Conservation (phyloP, 2,113 vertebrate genomes). For the Peromyscus californicus region DNA sequence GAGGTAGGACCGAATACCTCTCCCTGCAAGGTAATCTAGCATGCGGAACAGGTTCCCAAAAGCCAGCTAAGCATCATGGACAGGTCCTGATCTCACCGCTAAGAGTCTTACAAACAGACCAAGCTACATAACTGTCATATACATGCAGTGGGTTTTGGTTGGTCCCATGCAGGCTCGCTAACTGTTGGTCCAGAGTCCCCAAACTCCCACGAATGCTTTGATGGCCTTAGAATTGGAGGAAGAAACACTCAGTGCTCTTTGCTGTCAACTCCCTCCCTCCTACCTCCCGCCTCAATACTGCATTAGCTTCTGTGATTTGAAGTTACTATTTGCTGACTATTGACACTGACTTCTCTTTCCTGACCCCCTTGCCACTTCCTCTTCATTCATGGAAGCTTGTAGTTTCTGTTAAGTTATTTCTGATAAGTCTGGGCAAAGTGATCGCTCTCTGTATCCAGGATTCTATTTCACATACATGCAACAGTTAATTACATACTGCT, state of each 20-base stretch:
- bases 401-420: neutral
- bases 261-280: neutral
- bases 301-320: neutral
- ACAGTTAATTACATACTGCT: slow-evolving; percentile 24
- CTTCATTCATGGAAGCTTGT: neutral
- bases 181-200: too few relatives aligned
- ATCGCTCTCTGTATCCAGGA: neutral
- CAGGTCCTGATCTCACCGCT: too few relatives aligned
- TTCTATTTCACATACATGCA: slow-evolving; percentile 14
- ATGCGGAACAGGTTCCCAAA: too few relatives aligned
- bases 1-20: too few relatives aligned
- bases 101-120: too few relatives aligned
- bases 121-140: too few relatives aligned
- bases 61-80: too few relatives aligned
- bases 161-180: too few relatives aligned
- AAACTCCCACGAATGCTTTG: neutral
- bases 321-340: neutral
- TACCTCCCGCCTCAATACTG: neutral
- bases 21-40: too few relatives aligned
- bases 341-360: neutral
- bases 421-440: neutral
- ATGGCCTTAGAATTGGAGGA: neutral
- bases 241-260: neutral
- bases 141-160: too few relatives aligned
- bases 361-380: neutral